A percentile compares a stretch with the other conserved stretches of the same genome.
Conservation (phyloP, 2,888 invertebrate genomes). For the Salticus scenicus region DNA sequence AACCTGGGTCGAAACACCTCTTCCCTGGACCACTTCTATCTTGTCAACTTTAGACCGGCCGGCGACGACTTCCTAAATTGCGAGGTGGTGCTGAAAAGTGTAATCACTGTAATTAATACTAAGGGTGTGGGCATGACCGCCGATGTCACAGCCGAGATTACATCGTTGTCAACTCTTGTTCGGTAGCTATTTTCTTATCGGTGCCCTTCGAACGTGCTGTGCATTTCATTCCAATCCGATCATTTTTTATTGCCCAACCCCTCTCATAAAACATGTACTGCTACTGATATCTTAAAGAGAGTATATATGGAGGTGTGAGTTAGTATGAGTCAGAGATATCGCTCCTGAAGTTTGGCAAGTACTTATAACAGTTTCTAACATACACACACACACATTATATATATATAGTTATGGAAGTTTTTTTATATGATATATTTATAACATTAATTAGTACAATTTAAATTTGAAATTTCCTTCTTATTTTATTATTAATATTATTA, state of each 20-base stretch:
- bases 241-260: conserved; percentile 18
- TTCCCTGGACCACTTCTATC: not conserved
- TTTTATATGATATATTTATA: no score
- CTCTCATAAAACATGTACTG: not conserved
- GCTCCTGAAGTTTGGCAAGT: no score
- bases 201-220: conserved; percentile 17
- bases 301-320: not conserved
- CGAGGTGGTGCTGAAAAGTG: conserved; percentile 51
- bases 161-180: conserved; percentile 60
- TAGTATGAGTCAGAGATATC: not conserved
- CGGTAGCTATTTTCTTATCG: conserved; percentile 50
- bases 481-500: no score
- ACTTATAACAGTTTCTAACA: no score
- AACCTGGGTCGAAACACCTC: no score
- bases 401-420: no score
- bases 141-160: conserved; percentile 55
- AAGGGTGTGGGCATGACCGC: conserved; percentile 39
- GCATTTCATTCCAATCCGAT: not conserved
- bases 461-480: no score
- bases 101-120: conserved; percentile 61
- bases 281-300: not conserved
- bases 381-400: no score
- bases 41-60: not conserved
- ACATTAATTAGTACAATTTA: no score
- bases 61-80: conserved; percentile 42